These are phyloP conservation scores for Agrilus planipennis DNA, from an alignment of 1,140 invertebrate species.

Conservation along the genomic window DNA sequence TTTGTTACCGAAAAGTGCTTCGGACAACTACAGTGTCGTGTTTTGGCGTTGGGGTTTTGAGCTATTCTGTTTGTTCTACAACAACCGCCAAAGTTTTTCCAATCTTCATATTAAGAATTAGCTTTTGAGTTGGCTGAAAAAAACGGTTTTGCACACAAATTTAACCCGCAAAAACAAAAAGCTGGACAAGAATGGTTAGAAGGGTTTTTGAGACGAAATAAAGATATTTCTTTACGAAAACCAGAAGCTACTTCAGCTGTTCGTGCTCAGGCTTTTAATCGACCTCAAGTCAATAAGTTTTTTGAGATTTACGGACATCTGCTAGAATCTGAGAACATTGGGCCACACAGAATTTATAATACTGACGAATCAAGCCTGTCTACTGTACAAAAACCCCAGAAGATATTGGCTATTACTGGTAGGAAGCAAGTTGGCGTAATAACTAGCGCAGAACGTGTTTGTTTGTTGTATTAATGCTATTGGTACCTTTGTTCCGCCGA, in stretches of 20 bases:
- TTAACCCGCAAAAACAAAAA: neutral
- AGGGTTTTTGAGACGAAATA: constrained; percentile 1
- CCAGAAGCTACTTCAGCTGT: constrained; percentile 2
- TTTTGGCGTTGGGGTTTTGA: no score
- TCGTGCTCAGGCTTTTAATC: neutral
- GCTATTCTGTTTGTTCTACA: no score
- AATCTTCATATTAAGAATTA: no score
- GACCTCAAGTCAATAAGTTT: constrained; percentile 2
- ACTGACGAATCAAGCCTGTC: constrained; percentile 31
- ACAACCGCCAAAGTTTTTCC: no score
- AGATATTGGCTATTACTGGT: neutral
- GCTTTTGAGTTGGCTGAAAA: constrained; percentile 4
- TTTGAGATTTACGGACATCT: constrained; percentile 10
- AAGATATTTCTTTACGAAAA: neutral
- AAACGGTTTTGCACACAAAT: neutral
- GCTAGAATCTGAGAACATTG: constrained; percentile 15
- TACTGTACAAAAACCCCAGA: neutral
- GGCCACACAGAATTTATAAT: constrained; percentile 22
- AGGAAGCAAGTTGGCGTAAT: constrained; percentile 13
- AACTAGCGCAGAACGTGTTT: constrained; percentile 35
- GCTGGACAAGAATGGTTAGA: neutral
- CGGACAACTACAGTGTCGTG: no score
- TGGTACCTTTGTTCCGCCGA: constrained; percentile 7
- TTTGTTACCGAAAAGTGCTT: no score
- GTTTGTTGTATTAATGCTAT: constrained; percentile 7